A percentile compares a stretch with the other conserved stretches of the same genome.
Conservation (phyloP, 2,888 invertebrate species). For the Tetragonula carbonaria region DNA sequence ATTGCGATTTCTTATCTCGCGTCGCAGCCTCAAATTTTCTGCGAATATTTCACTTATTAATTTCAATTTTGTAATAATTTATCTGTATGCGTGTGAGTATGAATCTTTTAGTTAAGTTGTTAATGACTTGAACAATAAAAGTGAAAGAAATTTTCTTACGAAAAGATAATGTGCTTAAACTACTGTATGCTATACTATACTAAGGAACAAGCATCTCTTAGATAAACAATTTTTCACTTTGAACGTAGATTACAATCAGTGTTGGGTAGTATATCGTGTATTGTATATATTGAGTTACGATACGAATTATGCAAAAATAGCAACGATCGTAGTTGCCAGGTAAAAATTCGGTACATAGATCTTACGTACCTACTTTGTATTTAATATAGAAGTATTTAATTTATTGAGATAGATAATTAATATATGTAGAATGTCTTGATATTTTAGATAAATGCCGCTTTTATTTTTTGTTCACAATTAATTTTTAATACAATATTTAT, state of each 20-base stretch:
- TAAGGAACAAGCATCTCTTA: constrained; percentile 62
- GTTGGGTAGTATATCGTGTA: constrained; percentile 56
- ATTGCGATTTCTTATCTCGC: neutral
- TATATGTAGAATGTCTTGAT: neutral
- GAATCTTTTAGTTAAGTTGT: constrained; percentile 46
- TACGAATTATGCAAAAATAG: constrained; percentile 7
- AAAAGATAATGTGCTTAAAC: constrained; percentile 61
- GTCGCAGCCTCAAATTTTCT: neutral
- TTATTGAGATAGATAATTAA: neutral
- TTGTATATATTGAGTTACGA: neutral
- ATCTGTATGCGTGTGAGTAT: constrained; percentile 55
- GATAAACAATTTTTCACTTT: constrained; percentile 49
- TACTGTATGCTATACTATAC: constrained; percentile 59
- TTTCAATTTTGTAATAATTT: constrained; percentile 10
- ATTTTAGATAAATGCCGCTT: constrained; percentile 24
- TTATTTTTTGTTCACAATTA: neutral
- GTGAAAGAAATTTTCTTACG: constrained; percentile 24
- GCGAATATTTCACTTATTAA: neutral
- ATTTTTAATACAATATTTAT: neutral
- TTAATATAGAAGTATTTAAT: neutral
- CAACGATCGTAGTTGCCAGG: neutral
- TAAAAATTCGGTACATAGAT: neutral
- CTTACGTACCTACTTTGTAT: neutral
- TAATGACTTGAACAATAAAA: constrained; percentile 29
- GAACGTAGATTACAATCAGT: constrained; percentile 55